phyloP scores from a whole-genome alignment of 2,113 vertebrate genomes.

The Heterochromis multidens region DNA sequence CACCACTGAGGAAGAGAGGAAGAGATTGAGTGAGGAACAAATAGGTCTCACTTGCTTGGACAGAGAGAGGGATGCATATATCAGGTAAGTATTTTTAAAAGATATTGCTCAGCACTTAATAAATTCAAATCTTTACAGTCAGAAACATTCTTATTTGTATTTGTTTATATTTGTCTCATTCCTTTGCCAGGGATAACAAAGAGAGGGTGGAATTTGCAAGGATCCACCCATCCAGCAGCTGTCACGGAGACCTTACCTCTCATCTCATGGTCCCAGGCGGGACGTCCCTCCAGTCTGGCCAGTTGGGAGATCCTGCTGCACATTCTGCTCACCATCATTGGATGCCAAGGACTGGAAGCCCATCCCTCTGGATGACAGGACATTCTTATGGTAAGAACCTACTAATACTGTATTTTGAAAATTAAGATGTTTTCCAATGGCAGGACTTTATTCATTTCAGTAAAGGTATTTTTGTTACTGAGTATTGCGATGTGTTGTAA shows the following conservation, averaged over 20 bases:
- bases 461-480: neutral
- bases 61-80: constrained; percentile 83
- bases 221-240: constrained; percentile 87
- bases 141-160: neutral
- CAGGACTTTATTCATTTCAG: neutral
- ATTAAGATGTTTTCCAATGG: neutral
- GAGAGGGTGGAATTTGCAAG: constrained; percentile 91
- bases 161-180: neutral
- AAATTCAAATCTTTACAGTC: neutral
- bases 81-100: constrained; percentile 78
- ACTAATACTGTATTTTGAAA: neutral
- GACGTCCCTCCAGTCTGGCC: constrained; percentile 84
- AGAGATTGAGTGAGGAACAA: constrained; percentile 85
- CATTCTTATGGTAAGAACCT: constrained; percentile 85
- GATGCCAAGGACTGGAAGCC: constrained; percentile 94
- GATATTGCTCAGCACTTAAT: neutral
- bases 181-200: constrained; percentile 86
- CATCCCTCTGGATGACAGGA: constrained; percentile 96
- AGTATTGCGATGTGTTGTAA: neutral
- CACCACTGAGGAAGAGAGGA: constrained; percentile 84
- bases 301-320: constrained; percentile 84
- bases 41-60: constrained; percentile 82
- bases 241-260: constrained; percentile 88
- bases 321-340: constrained; percentile 91
- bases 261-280: constrained; percentile 89